phyloP scores from a whole-genome alignment of 2,888 invertebrate genomes.

The Micoletzkya japonica region DNA sequence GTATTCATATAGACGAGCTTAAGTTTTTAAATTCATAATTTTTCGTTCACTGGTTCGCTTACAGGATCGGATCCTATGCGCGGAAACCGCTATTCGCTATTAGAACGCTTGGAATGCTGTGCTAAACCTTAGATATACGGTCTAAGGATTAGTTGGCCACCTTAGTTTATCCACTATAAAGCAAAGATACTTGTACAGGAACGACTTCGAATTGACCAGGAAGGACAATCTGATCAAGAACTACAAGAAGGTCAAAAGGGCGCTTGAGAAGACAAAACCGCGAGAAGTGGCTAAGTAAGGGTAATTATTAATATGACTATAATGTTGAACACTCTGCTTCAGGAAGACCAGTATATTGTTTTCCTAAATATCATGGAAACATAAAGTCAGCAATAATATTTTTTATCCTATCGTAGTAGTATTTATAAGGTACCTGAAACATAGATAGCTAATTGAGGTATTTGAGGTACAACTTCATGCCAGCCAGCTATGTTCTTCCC shows the following conservation, averaged over 20 bases:
- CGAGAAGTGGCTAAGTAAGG: conserved; percentile 17
- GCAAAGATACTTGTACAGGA: conserved; percentile 52
- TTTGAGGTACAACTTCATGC: conserved; percentile 69
- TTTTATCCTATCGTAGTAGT: neutral
- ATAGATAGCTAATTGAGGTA: neutral
- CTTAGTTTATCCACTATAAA: neutral
- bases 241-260: conserved; percentile 53
- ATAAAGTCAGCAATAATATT: neutral
- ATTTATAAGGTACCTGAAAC: neutral
- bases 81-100: too few species aligned
- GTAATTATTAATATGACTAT: neutral
- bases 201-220: conserved; percentile 72
- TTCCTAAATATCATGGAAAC: neutral
- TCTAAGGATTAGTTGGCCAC: neutral
- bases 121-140: too few species aligned
- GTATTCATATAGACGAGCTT: too few species aligned
- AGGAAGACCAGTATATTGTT: too few species aligned
- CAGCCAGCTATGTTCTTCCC: conserved; percentile 72
- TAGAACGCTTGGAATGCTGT: too few species aligned
- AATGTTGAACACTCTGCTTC: too few species aligned
- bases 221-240: conserved; percentile 66
- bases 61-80: too few species aligned
- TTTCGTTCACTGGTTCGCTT: too few species aligned
- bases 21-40: too few species aligned
- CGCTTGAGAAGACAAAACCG: conserved; percentile 38